These are phyloP conservation scores for Crossaster papposus DNA, from an alignment of 53 echinoderm and acorn worm species.

Conservation along the genomic window DNA sequence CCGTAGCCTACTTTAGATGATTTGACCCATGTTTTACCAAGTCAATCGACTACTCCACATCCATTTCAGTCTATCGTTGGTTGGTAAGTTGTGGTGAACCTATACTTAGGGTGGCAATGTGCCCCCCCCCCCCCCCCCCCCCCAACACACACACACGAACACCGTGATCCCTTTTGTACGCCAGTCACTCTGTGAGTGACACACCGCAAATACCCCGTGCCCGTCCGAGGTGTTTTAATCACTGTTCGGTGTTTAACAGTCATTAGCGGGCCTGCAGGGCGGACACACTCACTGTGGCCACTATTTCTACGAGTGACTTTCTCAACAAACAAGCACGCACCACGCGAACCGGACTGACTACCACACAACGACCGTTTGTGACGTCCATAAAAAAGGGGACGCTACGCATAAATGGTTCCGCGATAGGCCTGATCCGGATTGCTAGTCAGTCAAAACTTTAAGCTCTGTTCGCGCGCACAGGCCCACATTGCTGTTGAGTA, in stretches of 20 bases:
- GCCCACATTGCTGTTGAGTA: not conserved
- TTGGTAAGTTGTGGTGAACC: not conserved
- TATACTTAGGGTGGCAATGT: not conserved
- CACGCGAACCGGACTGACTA: not conserved
- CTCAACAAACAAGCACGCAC: not conserved
- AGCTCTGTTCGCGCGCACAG: not conserved
- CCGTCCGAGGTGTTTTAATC: slow-evolving; percentile 54
- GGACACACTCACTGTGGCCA: not conserved
- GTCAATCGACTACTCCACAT: slow-evolving; percentile 31
- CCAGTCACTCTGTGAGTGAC: slow-evolving; percentile 26
- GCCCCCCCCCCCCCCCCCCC: not conserved
- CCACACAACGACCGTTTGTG: not conserved
- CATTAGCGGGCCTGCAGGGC: not conserved
- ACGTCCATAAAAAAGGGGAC: not conserved
- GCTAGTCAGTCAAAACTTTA: slow-evolving; percentile 7
- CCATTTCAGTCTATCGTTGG: slow-evolving; percentile 37
- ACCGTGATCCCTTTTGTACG: not conserved
- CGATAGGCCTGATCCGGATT: not conserved
- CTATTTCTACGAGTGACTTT: not conserved
- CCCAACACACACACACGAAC: not conserved
- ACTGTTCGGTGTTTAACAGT: slow-evolving; percentile 46
- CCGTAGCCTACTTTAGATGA: not conserved
- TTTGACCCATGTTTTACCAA: not conserved
- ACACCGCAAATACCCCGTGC: slow-evolving; percentile 16
- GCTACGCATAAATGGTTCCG: not conserved